Percentiles rank a stretch among this genome's conserved stretches.
Conservation (phyloP, 2,113 vertebrate species). For the Tretioscincus oriximinensis region DNA sequence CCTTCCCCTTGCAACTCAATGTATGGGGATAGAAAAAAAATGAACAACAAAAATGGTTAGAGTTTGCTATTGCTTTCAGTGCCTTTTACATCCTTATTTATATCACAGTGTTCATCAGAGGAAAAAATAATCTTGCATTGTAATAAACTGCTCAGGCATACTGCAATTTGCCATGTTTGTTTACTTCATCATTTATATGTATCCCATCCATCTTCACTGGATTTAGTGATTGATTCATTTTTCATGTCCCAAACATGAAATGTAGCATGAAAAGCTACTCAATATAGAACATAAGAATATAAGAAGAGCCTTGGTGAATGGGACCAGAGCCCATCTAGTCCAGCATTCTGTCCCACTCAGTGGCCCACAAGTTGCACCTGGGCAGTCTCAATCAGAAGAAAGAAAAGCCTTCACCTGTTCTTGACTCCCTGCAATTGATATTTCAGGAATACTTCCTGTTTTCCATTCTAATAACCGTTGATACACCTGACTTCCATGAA, state of each 20-base stretch:
- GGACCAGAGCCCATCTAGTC: too few species aligned
- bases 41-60: conserved; percentile 11
- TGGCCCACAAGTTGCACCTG: too few species aligned
- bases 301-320: too few species aligned
- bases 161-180: conserved; percentile 2
- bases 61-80: conserved; percentile 24
- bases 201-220: neutral
- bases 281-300: too few species aligned
- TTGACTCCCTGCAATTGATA: too few species aligned
- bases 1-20: conserved; percentile 19
- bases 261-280: neutral
- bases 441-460: too few species aligned
- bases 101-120: neutral
- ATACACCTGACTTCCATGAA: too few species aligned
- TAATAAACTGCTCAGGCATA: neutral
- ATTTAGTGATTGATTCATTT: neutral
- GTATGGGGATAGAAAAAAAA: conserved; percentile 25
- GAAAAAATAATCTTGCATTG: neutral
- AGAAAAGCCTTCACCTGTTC: too few species aligned
- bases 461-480: too few species aligned
- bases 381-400: too few species aligned
- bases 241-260: neutral
- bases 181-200: too few species aligned
- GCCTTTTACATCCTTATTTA: neutral
- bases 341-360: too few species aligned